A percentile compares a stretch with the other conserved stretches of the same genome.
These are phyloP conservation scores for Colinus virginianus DNA, from an alignment of 2,113 vertebrate species.

Conservation along the genomic window DNA sequence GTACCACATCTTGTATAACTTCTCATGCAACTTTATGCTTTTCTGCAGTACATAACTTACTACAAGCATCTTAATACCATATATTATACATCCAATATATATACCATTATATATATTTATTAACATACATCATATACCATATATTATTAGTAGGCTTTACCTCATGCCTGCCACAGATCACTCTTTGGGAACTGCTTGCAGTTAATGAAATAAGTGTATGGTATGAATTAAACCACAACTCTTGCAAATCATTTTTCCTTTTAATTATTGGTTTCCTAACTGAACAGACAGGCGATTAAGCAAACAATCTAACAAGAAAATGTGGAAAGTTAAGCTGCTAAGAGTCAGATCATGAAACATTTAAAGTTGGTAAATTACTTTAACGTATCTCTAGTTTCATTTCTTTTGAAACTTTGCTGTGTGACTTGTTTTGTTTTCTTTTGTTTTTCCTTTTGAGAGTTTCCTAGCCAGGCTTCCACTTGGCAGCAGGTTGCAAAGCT, in stretches of 20 bases:
- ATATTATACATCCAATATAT: too few species aligned
- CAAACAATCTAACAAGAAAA: background rate
- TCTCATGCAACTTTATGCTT: background rate
- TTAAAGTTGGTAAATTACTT: background rate
- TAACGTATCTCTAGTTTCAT: background rate
- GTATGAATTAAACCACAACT: conserved; percentile 7
- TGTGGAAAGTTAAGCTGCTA: background rate
- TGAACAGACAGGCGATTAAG: background rate
- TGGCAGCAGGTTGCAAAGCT: background rate
- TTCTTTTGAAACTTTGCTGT: background rate
- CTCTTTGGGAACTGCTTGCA: background rate
- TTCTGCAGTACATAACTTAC: background rate
- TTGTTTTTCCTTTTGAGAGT: rapidly evolving
- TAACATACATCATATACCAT: too few species aligned
- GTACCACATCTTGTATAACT: background rate
- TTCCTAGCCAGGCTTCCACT: background rate
- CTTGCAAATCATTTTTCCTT: background rate
- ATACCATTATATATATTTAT: too few species aligned
- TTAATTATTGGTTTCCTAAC: conserved; percentile 22
- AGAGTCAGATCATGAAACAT: background rate
- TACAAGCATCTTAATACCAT: background rate
- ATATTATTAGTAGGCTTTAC: background rate
- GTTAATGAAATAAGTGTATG: background rate
- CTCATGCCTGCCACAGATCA: background rate
- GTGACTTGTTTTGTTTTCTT: background rate